A percentile compares a stretch with the other conserved stretches of the same genome.
These are phyloP conservation scores for Erebia epiphron DNA, from an alignment of 2,888 invertebrate species.

Conservation along the genomic window DNA sequence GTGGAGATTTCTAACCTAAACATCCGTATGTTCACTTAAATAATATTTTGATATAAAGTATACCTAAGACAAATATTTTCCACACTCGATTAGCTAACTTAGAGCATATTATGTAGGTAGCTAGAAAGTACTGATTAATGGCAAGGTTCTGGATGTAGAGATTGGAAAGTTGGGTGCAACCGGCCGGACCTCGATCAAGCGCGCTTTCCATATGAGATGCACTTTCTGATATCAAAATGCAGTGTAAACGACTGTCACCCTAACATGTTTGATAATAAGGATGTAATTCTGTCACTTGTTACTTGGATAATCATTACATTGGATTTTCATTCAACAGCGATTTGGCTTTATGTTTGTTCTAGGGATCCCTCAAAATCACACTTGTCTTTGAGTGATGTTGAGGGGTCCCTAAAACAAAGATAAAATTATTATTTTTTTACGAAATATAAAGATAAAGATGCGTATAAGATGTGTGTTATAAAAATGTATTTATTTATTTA, in stretches of 20 bases:
- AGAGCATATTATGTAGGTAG: slow-evolving; percentile 31
- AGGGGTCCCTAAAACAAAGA: no score
- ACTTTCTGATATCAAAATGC: slow-evolving; percentile 66
- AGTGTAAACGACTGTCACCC: slow-evolving; percentile 54
- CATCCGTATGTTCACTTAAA: no score
- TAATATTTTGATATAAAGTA: no score
- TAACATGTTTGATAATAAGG: slow-evolving; percentile 41
- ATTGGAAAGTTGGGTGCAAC: slow-evolving; percentile 77
- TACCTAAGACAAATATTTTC: neutral
- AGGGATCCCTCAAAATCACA: neutral
- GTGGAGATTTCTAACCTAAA: no score
- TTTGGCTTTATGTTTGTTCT: slow-evolving; percentile 6
- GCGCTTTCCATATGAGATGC: slow-evolving; percentile 72
- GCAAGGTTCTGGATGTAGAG: slow-evolving; percentile 49
- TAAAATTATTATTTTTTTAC: no score
- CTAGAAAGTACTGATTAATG: slow-evolving; percentile 70
- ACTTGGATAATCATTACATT: neutral
- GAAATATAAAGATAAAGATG: no score
- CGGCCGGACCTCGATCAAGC: slow-evolving; percentile 50
- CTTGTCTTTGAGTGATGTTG: neutral
- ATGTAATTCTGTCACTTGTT: neutral
- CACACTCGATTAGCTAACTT: slow-evolving; percentile 1
- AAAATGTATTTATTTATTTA: no score
- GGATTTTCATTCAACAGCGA: slow-evolving; percentile 3
- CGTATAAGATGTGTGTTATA: no score